Evolutionary conservation across 2,113 vertebrate genomes (phyloP).

Genomic region (Pongo abelii): DNA sequence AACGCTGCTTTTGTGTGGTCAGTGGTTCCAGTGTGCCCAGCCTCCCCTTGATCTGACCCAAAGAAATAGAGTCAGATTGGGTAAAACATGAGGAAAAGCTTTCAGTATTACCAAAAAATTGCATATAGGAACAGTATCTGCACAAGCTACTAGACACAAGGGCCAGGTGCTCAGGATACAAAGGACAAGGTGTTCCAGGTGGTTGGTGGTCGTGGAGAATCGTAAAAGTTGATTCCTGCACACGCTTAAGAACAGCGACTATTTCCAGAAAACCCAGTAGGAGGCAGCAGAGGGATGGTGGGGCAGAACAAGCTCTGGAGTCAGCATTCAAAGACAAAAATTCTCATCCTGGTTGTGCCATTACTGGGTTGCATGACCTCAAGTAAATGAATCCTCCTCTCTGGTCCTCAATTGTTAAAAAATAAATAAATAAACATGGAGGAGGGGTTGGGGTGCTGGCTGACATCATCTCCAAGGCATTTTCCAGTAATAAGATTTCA

Average conservation of each 20-base stretch:
- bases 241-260: background rate
- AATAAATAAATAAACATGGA: too few relatives aligned
- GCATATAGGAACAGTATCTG: background rate
- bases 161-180: background rate
- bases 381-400: background rate
- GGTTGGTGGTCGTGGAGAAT: rapidly evolving
- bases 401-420: background rate
- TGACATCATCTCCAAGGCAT: background rate
- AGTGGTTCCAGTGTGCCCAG: background rate
- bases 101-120: background rate
- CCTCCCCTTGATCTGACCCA: background rate
- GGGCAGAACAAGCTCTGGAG: background rate
- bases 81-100: background rate
- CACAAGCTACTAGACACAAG: background rate
- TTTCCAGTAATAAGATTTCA: background rate
- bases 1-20: rapidly evolving
- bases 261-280: background rate
- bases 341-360: background rate
- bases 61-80: background rate
- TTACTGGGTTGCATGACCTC: too few relatives aligned
- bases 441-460: rapidly evolving
- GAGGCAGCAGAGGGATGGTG: background rate
- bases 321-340: background rate
- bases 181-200: background rate
- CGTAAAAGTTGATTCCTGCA: too few relatives aligned